These are phyloP conservation scores for Momotus momota DNA, from an alignment of 2,797 vertebrate species.

Conservation along the genomic window DNA sequence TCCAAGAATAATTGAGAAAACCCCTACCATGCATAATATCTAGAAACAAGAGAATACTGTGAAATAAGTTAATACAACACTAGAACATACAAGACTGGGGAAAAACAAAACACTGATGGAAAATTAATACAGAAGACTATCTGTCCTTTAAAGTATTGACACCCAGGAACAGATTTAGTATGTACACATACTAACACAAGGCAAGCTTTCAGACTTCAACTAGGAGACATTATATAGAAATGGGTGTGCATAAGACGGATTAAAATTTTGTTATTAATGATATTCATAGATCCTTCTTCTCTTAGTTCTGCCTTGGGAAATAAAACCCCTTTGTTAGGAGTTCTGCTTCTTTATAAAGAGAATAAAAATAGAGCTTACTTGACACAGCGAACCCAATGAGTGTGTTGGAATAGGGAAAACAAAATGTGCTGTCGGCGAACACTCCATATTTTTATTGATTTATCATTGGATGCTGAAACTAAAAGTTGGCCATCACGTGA, in stretches of 20 bases:
- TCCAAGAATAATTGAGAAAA: neutral
- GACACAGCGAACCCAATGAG: conserved; percentile 92
- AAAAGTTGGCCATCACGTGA: conserved; percentile 86
- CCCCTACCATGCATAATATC: neutral
- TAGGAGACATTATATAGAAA: neutral
- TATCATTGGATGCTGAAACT: conserved; percentile 93
- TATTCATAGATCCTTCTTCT: neutral
- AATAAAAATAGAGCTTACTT: conserved; percentile 81
- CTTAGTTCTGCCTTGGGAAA: neutral
- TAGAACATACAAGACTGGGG: neutral
- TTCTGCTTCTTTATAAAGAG: neutral
- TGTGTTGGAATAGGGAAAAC: conserved; percentile 90
- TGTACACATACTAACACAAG: neutral
- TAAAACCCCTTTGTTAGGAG: neutral
- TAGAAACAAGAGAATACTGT: neutral
- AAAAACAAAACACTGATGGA: neutral
- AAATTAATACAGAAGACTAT: neutral
- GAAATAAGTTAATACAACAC: neutral
- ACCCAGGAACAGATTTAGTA: neutral
- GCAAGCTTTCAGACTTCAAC: neutral
- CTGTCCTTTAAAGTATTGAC: neutral
- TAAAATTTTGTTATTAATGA: neutral
- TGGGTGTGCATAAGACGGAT: accelerated
- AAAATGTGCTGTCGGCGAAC: conserved; percentile 84
- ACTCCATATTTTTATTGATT: conserved; percentile 93